Base-by-base conservation (phyloP, 1,140 invertebrate genomes). In the Schlechtendalia chinensis region DNA sequence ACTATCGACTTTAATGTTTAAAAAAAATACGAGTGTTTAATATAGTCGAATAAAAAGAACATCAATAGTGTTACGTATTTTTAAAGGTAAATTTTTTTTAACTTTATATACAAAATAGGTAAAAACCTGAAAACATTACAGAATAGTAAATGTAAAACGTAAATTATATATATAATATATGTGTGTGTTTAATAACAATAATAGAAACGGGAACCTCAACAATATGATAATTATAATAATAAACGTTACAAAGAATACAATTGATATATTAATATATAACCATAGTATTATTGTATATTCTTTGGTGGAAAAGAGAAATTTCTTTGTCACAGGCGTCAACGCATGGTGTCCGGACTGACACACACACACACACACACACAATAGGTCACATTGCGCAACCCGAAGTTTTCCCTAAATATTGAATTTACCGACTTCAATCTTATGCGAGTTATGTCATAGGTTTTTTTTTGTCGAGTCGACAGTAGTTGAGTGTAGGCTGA, bases 351-450 rank as follows among this genome's bases (percentile, higher is more conserved):
- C 24, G 24, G 69, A 54, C 27, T 24, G 16, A 72, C 11, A 72
- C 32, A 39, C 27, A 72, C 69, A 72, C 32, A 39, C 27, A 72
- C 69, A 72, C n/a, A n/a, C 32, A 39, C 27, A 72, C 69, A 72
- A 72, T 72, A 54, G 69, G 69, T 72, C 69, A 72, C 54, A 72
- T 72, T 72, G 47, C 50, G 47, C 50, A 72, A 72, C 69, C 19
- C 0, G 11, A 32, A 54, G 69, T 72, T 72, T 72, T 72, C 27
- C 69, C 69, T 53, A 72, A 72, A 54, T 72, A 72, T 72, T 24
- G 10, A 72, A 72, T 72, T 29, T 39, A 72, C 24, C 17, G 10
- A 72, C 47, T 63, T 19, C 24, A 72, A 29, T 54, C 24, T 54
- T 72, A 24, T 54, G 17, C 27, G 17, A 5, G 24, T 72, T 72